Evolutionary conservation across 2,888 invertebrate genomes (phyloP), one percentile per base, ranked within the genome.

Genomic region (Tipula unca): DNA sequence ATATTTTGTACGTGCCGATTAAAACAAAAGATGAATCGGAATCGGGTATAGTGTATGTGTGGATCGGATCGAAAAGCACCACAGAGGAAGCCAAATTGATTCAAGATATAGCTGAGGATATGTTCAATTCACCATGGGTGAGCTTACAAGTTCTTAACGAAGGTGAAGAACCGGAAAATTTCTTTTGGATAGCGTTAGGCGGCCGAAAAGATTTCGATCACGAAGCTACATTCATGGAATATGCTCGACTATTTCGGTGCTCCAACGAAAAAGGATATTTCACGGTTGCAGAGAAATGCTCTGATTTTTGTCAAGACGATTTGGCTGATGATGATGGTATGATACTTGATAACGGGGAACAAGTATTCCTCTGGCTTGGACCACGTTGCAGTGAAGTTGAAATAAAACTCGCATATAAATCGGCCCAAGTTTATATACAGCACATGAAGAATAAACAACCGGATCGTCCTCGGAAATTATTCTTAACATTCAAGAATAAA

Each of bases 221-320:
- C 4, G 95, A 96, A 89, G 97, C 98, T 0, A 95, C 95, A 82
- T 99, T 96, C 90, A 98, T 99, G 95, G 94, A 96, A 89, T 96
- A 94, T 91, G 97, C 98, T 1, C 93, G 99, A 85, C 92, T 99
- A 54, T 99, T 99, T 92, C 94, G 99, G 86, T 99, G 99, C 91
- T 99, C 99, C 84, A 99, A 99, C 91, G 99, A 99, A 90, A 99
- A 99, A 90, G 99, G 99, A 4, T 99, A 99, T 91, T 99, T 99
- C 91, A 96, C 97, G 0, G 98, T 99, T 69, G 99, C 99, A 0
- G 99, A 99, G 91, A 99, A 99, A 90, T 99, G 99, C 91, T 88
- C 91, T 0, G 91, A 90, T 86, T 90, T 90, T 88, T 92, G 92
- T 85, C 90, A 98, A 96, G 99, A 99, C 90, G 99, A 99, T 91